Conservation (phyloP, 2,888 invertebrate species). For the Temnothorax unifasciatus region DNA sequence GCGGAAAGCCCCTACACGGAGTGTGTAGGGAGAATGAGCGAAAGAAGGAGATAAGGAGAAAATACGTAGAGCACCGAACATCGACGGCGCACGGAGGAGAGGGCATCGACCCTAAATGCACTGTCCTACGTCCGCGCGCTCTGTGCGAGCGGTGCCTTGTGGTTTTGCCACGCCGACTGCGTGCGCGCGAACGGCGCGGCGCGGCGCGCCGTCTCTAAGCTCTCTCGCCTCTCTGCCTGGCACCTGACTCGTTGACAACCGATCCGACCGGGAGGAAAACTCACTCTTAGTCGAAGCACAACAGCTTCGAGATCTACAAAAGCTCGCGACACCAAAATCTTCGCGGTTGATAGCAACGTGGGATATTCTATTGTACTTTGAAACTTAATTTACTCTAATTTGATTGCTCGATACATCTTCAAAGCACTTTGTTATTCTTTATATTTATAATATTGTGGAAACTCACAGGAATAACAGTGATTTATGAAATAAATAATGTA, state of each 20-base stretch:
- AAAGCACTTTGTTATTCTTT: background rate
- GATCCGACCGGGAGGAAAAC: background rate
- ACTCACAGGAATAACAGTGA: background rate
- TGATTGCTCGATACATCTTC: background rate
- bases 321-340: conserved; percentile 25
- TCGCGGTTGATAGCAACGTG: background rate
- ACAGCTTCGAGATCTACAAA: background rate
- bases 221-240: conserved; percentile 17
- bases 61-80: conserved; percentile 72
- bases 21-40: conserved; percentile 59
- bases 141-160: conserved; percentile 62
- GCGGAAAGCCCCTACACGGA: conserved; percentile 47
- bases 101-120: conserved; percentile 81
- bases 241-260: conserved; percentile 41
- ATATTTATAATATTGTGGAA: too few relatives aligned
- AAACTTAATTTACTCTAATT: background rate
- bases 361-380: conserved; percentile 24
- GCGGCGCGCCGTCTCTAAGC: conserved; percentile 17
- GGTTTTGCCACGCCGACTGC: conserved; percentile 51
- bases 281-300: background rate
- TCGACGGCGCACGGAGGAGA: conserved; percentile 75
- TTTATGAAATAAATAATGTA: too few relatives aligned
- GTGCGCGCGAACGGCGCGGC: conserved; percentile 6
- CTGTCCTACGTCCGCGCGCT: conserved; percentile 79
- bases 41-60: conserved; percentile 66